Conservation (phyloP, 1,140 invertebrate species). For the Nebria ingens region DNA sequence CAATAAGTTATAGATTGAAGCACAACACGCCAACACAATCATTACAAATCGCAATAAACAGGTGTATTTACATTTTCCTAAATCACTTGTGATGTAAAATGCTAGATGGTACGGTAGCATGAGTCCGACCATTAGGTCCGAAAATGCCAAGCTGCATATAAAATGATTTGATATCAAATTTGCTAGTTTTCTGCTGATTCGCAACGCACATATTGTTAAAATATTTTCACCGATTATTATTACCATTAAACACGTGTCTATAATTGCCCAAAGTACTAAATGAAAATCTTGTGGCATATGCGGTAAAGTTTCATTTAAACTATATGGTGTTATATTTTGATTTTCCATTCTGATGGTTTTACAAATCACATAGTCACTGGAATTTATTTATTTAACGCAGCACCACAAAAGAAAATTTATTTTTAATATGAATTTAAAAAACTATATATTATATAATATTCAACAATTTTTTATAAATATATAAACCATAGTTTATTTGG, state of each 20-base stretch:
- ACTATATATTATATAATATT: not conserved
- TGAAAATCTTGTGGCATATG: no score
- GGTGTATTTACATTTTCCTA: conserved; percentile 44
- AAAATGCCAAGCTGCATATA: conserved; percentile 60
- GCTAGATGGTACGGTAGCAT: conserved; percentile 61
- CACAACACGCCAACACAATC: conserved; percentile 57
- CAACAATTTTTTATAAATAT: no score
- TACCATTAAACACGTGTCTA: conserved; percentile 51
- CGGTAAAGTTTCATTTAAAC: no score
- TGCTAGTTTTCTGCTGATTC: conserved; percentile 50
- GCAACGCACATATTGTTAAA: conserved; percentile 58
- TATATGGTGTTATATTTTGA: no score
- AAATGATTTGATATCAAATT: conserved; percentile 58
- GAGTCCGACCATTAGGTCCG: conserved; percentile 60
- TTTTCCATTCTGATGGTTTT: no score
- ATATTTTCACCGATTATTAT: conserved; percentile 58
- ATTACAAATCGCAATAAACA: conserved; percentile 61
- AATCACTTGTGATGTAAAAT: conserved; percentile 49
- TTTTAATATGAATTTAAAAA: not conserved
- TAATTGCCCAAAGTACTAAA: conserved; percentile 41
- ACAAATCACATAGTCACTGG: not conserved
- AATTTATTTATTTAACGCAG: not conserved
- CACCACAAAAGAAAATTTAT: no score
- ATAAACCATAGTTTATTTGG: no score
- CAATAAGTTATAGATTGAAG: conserved; percentile 70